Evolutionary conservation across 1,140 invertebrate genomes (phyloP).

Genomic region (Drosophila pandora): DNA sequence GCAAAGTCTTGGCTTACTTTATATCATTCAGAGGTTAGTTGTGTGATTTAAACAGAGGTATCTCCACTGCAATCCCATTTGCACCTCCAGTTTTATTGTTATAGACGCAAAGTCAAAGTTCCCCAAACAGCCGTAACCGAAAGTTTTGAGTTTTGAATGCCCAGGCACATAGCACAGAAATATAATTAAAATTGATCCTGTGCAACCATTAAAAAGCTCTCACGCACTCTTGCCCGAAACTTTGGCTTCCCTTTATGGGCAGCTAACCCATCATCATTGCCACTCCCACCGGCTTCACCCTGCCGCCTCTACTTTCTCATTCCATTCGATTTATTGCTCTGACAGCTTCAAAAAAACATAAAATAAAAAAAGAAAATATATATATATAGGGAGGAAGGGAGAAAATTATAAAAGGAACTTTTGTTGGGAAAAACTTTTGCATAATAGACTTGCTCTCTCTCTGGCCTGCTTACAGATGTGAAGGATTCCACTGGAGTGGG

Average conservation of each 20-base stretch:
- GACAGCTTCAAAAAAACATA: slow-evolving; percentile 47
- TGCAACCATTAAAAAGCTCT: slow-evolving; percentile 62
- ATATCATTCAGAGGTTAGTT: too few relatives aligned
- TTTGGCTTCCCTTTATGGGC: slow-evolving; percentile 42
- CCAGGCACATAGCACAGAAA: slow-evolving; percentile 41
- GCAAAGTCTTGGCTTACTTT: too few relatives aligned
- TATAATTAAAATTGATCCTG: slow-evolving; percentile 59
- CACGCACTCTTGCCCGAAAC: slow-evolving; percentile 53
- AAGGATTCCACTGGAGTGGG: slow-evolving; percentile 23
- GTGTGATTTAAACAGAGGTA: neutral
- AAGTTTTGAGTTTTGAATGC: slow-evolving; percentile 27
- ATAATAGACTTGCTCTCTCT: slow-evolving; percentile 59
- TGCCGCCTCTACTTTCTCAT: slow-evolving; percentile 29
- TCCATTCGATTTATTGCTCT: slow-evolving; percentile 75
- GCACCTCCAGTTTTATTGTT: slow-evolving; percentile 41
- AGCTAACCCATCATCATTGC: slow-evolving; percentile 36
- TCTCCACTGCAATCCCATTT: slow-evolving; percentile 5
- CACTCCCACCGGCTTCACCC: slow-evolving; percentile 1
- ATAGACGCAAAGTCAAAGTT: slow-evolving; percentile 25
- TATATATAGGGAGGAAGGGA: slow-evolving; percentile 30
- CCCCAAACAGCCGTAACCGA: slow-evolving; percentile 24
- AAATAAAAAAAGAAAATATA: slow-evolving; percentile 4
- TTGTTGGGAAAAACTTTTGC: slow-evolving; percentile 68
- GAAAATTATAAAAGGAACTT: slow-evolving; percentile 51
- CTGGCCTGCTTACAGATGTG: slow-evolving; percentile 42